Evolutionary conservation across 1,140 invertebrate genomes (phyloP).

Genomic region (Microplitis demolitor): DNA sequence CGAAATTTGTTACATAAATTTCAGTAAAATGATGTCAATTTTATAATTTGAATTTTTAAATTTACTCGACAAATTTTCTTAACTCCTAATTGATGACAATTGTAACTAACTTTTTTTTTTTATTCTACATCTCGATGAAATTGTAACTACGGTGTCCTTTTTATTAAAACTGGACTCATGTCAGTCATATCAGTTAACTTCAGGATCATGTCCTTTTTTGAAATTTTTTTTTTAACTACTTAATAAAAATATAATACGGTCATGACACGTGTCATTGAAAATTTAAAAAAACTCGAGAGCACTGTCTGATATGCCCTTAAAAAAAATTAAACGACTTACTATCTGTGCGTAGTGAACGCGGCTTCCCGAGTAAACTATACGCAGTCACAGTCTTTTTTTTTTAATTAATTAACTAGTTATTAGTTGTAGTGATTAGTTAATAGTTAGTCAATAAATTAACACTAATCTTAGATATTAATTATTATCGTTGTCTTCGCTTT

Average conservation of each 20-base stretch:
- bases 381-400: conserved; percentile 1
- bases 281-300: neutral
- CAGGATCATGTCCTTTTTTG: too few species aligned
- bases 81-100: too few species aligned
- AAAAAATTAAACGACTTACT: neutral
- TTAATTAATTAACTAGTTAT: neutral
- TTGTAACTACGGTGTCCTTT: too few species aligned
- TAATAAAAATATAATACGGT: neutral
- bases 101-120: too few species aligned
- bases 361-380: neutral
- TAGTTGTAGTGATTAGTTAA: neutral
- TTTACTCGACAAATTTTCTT: too few species aligned
- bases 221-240: too few species aligned
- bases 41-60: too few species aligned
- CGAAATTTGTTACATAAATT: too few species aligned
- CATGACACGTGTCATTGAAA: neutral
- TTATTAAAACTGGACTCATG: too few species aligned
- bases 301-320: neutral
- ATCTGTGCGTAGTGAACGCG: neutral
- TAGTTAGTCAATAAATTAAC: neutral
- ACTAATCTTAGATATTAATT: conserved; percentile 1
- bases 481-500: neutral
- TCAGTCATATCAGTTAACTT: too few species aligned
- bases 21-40: too few species aligned
- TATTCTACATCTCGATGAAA: too few species aligned